These are phyloP conservation scores for Mugil cephalus DNA, from an alignment of 2,113 vertebrate genomes.

Conservation along the genomic window DNA sequence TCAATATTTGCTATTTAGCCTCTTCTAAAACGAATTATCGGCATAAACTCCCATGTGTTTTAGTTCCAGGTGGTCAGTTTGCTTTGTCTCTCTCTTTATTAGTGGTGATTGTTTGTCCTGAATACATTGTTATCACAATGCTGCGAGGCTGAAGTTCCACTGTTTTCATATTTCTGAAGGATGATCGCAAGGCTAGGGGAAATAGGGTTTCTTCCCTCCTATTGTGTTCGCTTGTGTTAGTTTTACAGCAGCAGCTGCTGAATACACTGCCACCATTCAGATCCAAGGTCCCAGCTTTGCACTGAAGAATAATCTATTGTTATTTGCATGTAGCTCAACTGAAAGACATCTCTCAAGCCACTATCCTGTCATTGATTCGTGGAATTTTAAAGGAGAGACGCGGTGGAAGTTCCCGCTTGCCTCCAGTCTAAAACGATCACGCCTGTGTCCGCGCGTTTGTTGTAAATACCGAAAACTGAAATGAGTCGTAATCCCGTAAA, in stretches of 20 bases:
- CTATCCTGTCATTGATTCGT: constrained; percentile 30
- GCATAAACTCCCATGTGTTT: constrained; percentile 87
- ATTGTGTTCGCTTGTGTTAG: constrained; percentile 59
- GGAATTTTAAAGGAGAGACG: constrained; percentile 24
- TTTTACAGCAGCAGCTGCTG: constrained; percentile 78
- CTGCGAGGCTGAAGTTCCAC: constrained; percentile 89
- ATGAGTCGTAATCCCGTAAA: constrained; percentile 40
- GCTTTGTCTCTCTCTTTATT: constrained; percentile 85
- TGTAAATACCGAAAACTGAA: constrained; percentile 69
- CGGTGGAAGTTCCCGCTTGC: constrained; percentile 38
- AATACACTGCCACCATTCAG: constrained; percentile 81
- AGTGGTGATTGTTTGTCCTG: constrained; percentile 93
- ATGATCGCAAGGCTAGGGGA: constrained; percentile 72
- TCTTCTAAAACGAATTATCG: constrained; percentile 89
- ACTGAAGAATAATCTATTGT: constrained; percentile 59
- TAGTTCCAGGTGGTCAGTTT: constrained; percentile 75
- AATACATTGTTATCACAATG: constrained; percentile 90
- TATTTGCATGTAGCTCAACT: constrained; percentile 45
- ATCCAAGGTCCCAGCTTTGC: constrained; percentile 70
- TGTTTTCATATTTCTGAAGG: constrained; percentile 81
- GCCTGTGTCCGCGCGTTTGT: constrained; percentile 31
- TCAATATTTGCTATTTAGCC: constrained; percentile 96
- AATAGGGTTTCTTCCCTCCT: constrained; percentile 57
- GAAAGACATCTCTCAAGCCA: constrained; percentile 56
- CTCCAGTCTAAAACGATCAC: constrained; percentile 30